Evolutionary conservation across 1,140 invertebrate species (phyloP).

Genomic region (Heliothis virescens): DNA sequence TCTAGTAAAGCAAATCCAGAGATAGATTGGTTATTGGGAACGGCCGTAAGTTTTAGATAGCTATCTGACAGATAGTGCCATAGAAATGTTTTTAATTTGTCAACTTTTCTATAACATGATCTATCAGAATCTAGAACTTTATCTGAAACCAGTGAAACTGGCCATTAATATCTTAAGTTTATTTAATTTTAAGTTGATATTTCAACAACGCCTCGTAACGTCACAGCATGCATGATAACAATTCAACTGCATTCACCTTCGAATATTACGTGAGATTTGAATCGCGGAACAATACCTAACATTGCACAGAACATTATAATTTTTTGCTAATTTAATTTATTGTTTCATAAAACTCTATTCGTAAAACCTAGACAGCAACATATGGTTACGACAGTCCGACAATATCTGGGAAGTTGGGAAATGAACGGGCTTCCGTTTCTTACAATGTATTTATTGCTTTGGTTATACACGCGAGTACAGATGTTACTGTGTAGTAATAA

Average conservation of each 20-base stretch:
- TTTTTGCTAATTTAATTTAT: conserved; percentile 44
- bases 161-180: no score
- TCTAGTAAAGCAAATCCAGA: no score
- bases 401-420: conserved; percentile 48
- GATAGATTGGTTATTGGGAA: no score
- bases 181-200: no score
- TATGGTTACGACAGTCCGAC: conserved; percentile 37
- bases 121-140: no score
- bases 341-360: conserved; percentile 10
- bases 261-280: conserved; percentile 29
- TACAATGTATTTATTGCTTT: conserved; percentile 23
- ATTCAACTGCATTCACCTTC: conserved; percentile 11
- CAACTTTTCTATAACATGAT: no score
- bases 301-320: conserved; percentile 1
- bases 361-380: conserved; percentile 33
- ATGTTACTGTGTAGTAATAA: not conserved
- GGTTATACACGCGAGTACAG: not conserved
- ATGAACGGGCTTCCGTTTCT: conserved; percentile 29
- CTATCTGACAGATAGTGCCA: no score
- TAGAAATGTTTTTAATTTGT: no score
- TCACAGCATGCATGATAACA: not conserved
- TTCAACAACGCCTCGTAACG: not conserved
- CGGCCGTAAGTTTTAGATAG: no score
- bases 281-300: conserved; percentile 22
- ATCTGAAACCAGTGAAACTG: no score